Conservation (phyloP, 2,113 vertebrate species). For the Ictidomys tridecemlineatus region DNA sequence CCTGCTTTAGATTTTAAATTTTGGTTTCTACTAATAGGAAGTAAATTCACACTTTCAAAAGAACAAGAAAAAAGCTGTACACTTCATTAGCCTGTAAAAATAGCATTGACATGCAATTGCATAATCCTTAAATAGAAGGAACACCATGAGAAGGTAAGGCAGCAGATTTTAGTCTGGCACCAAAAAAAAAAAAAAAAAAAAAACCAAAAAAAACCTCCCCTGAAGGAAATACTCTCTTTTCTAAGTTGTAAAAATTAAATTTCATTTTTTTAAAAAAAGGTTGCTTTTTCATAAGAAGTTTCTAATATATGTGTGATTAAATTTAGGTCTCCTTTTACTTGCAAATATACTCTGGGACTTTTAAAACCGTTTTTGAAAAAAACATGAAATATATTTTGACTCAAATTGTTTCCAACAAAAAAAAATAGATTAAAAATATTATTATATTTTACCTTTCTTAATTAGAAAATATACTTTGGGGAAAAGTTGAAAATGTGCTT, state of each 20-base stretch:
- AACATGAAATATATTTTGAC: constrained; percentile 56
- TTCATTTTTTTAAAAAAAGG: background rate
- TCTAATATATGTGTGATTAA: constrained; percentile 46
- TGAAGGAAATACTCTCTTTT: background rate
- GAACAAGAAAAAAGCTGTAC: background rate
- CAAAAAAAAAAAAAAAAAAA: too few relatives aligned
- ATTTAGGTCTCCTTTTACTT: background rate
- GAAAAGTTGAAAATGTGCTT: constrained; percentile 9
- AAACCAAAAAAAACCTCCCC: background rate
- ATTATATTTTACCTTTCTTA: constrained; percentile 28
- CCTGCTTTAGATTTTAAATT: constrained; percentile 8
- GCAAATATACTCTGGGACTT: constrained; percentile 19
- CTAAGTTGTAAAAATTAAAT: background rate
- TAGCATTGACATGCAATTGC: constrained; percentile 24
- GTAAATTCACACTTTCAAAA: constrained; percentile 67
- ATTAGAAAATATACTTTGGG: constrained; percentile 30
- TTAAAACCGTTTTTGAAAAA: constrained; percentile 47
- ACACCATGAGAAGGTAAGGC: background rate
- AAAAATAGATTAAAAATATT: constrained; percentile 61
- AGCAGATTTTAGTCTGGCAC: background rate
- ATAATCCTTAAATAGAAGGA: constrained; percentile 15
- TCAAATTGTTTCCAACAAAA: constrained; percentile 55
- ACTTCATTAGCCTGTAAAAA: constrained; percentile 69
- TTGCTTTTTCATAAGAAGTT: constrained; percentile 19
- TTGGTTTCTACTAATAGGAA: constrained; percentile 68